Evolutionary conservation across 2,797 vertebrate species (phyloP).

Genomic region (Distichodus sexfasciatus): DNA sequence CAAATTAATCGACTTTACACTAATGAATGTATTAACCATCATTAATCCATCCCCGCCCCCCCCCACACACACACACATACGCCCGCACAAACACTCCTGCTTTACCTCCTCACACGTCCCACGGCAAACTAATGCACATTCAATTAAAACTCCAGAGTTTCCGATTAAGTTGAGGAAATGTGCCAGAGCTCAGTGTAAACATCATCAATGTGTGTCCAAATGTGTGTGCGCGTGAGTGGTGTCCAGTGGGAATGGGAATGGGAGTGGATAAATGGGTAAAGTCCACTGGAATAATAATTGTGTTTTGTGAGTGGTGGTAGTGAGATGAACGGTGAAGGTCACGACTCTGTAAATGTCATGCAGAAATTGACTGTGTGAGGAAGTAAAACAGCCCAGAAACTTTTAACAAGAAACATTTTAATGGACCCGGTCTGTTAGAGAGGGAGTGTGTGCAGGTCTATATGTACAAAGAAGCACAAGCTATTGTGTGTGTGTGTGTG

Average conservation of each 20-base stretch:
- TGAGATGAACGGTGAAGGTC: constrained; percentile 67
- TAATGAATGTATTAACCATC: neutral
- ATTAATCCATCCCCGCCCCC: neutral
- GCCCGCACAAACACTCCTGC: too few relatives aligned
- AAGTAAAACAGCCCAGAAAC: constrained; percentile 46
- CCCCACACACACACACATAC: too few relatives aligned
- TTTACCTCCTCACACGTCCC: too few relatives aligned
- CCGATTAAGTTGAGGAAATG: too few relatives aligned
- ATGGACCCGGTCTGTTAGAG: constrained; percentile 59
- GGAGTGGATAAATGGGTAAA: constrained; percentile 59
- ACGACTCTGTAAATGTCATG: constrained; percentile 72
- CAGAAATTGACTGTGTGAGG: constrained; percentile 63
- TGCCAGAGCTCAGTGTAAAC: too few relatives aligned
- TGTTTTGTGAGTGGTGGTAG: constrained; percentile 57
- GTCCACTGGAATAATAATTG: constrained; percentile 58
- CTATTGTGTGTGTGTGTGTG: neutral
- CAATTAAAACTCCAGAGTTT: too few relatives aligned
- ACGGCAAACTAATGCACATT: too few relatives aligned
- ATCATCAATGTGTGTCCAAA: neutral
- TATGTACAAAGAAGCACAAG: neutral
- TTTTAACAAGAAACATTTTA: constrained; percentile 67
- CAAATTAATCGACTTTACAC: constrained; percentile 11
- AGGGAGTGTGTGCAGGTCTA: constrained; percentile 54
- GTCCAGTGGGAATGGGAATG: neutral
- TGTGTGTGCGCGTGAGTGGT: neutral